phyloP scores from a whole-genome alignment of 2,797 vertebrate species.

The Tiaroga cobitis region DNA sequence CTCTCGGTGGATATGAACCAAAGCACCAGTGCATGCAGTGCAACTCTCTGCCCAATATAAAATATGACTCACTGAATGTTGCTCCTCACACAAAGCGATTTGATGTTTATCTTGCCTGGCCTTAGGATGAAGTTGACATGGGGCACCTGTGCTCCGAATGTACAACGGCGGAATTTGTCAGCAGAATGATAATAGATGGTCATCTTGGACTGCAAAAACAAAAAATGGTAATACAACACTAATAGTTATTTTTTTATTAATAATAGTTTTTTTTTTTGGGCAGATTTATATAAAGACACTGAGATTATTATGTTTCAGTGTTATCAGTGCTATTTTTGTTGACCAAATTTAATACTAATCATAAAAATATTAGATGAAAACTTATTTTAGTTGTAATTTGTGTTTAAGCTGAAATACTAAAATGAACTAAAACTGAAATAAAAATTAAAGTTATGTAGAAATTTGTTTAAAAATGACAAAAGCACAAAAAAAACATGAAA shows the following conservation, averaged over 20 bases:
- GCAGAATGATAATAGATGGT: constrained; percentile 33
- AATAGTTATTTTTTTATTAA: too few species aligned
- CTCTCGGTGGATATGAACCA: neutral
- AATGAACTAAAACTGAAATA: neutral
- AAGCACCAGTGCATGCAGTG: constrained; percentile 24
- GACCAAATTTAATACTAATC: neutral
- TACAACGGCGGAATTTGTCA: constrained; percentile 27
- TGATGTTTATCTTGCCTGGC: constrained; percentile 52
- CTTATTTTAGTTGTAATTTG: neutral
- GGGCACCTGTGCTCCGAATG: constrained; percentile 28
- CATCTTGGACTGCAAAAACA: constrained; percentile 25
- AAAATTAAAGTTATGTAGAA: neutral
- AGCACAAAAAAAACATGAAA: neutral
- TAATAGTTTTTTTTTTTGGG: too few species aligned
- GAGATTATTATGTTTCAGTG: neutral
- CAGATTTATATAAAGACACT: neutral
- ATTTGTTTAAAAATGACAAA: neutral
- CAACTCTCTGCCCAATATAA: constrained; percentile 26
- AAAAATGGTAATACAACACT: too few species aligned
- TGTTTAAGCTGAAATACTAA: neutral
- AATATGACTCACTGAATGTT: constrained; percentile 49
- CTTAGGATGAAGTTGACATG: constrained; percentile 23
- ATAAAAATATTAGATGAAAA: neutral
- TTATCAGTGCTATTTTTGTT: neutral
- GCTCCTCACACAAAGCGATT: constrained; percentile 42